These are phyloP conservation scores for Formica aserva DNA, from an alignment of 2,888 invertebrate species.

Conservation along the genomic window DNA sequence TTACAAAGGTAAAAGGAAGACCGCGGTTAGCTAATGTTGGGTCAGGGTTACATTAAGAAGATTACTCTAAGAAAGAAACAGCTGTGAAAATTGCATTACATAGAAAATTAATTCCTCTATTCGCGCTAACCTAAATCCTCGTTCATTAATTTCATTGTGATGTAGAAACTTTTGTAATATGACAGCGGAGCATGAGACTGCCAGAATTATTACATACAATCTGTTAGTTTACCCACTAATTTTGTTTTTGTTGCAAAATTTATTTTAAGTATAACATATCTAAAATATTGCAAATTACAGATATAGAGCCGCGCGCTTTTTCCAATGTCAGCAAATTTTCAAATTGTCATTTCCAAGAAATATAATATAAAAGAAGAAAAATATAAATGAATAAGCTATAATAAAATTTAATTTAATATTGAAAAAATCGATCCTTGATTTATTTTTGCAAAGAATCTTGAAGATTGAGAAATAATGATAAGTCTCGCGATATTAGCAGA, in stretches of 20 bases:
- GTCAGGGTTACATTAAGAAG: background rate
- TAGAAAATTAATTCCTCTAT: background rate
- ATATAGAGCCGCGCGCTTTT: background rate
- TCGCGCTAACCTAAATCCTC: background rate
- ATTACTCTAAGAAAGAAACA: slow-evolving; percentile 1
- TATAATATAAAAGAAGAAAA: background rate
- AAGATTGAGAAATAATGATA: background rate
- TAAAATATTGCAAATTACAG: background rate
- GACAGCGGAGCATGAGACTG: background rate
- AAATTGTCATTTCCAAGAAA: background rate
- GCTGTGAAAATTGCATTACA: background rate
- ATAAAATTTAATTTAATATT: background rate
- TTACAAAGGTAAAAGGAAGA: background rate
- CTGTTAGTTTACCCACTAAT: background rate
- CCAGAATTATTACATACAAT: background rate
- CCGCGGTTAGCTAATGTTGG: background rate
- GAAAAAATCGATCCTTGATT: background rate
- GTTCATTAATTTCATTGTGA: background rate
- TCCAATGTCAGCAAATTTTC: background rate
- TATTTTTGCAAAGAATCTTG: background rate
- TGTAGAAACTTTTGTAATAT: background rate
- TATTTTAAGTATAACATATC: background rate
- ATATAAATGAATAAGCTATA: background rate
- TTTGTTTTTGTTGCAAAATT: background rate
- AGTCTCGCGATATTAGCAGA: background rate